Evolutionary conservation across 2,113 vertebrate genomes (phyloP).

Genomic region (Pipra filicauda): DNA sequence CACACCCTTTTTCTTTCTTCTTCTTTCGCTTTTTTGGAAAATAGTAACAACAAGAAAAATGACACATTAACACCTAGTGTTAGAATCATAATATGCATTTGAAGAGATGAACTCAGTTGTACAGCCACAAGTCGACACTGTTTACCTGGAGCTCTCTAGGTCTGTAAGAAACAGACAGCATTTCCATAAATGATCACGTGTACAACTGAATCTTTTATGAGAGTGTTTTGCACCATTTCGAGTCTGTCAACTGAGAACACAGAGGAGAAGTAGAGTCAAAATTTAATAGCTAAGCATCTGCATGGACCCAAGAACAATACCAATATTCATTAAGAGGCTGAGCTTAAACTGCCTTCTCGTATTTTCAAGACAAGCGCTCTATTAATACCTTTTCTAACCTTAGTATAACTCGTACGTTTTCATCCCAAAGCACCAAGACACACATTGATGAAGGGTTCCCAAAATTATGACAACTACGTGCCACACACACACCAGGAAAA

Average conservation of each 20-base stretch:
- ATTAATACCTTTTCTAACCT: slow-evolving; percentile 53
- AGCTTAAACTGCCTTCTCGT: slow-evolving; percentile 20
- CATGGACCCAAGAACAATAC: slow-evolving; percentile 7
- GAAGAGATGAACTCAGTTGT: background rate
- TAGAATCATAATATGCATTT: background rate
- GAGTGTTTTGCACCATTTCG: background rate
- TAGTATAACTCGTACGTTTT: slow-evolving; percentile 33
- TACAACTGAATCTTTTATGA: background rate
- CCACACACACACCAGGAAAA: background rate
- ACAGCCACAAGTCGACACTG: rapidly evolving
- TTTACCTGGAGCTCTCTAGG: background rate
- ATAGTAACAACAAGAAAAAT: background rate
- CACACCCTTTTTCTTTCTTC: background rate
- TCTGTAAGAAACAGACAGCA: background rate
- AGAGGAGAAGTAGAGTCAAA: background rate
- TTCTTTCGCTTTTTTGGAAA: background rate
- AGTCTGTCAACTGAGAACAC: background rate
- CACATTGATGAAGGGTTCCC: background rate
- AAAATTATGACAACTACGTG: background rate
- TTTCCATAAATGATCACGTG: background rate
- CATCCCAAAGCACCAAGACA: background rate
- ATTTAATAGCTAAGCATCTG: slow-evolving; percentile 8
- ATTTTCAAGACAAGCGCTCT: slow-evolving; percentile 3
- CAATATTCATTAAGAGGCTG: slow-evolving; percentile 29
- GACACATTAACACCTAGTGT: background rate